Evolutionary conservation across 2,888 invertebrate species (phyloP).

Genomic region (Anoplius nigerrimus): DNA sequence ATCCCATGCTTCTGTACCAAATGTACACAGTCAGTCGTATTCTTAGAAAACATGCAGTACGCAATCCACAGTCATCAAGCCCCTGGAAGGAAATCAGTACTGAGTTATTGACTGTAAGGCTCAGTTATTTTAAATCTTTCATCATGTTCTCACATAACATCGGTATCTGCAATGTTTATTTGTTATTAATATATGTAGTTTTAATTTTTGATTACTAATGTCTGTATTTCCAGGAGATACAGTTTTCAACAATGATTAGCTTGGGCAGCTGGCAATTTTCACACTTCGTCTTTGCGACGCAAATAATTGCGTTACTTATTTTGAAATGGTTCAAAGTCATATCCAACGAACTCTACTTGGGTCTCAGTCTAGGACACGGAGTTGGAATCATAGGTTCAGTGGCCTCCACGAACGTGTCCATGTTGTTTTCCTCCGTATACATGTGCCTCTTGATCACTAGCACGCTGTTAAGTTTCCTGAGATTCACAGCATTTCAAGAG

Average conservation of each 20-base stretch:
- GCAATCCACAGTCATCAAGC: slow-evolving; percentile 25
- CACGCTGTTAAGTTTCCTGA: neutral
- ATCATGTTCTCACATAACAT: neutral
- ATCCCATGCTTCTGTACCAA: slow-evolving; percentile 86
- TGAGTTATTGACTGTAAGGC: slow-evolving; percentile 25
- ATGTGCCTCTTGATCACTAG: slow-evolving; percentile 73
- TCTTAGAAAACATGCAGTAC: slow-evolving; percentile 49
- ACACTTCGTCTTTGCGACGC: slow-evolving; percentile 88
- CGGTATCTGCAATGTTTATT: slow-evolving; percentile 2
- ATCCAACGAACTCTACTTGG: slow-evolving; percentile 71
- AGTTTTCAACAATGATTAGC: slow-evolving; percentile 70
- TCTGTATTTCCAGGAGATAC: slow-evolving; percentile 62
- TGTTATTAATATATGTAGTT: no score
- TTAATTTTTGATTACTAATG: neutral
- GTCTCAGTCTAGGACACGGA: slow-evolving; percentile 58
- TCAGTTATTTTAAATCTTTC: neutral
- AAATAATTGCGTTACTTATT: slow-evolving; percentile 83
- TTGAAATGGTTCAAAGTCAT: slow-evolving; percentile 80
- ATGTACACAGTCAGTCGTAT: slow-evolving; percentile 79
- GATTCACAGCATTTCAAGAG: neutral
- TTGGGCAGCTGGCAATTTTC: slow-evolving; percentile 87
- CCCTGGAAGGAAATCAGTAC: slow-evolving; percentile 27
- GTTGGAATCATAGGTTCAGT: slow-evolving; percentile 58
- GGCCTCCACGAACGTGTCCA: slow-evolving; percentile 63
- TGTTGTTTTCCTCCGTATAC: slow-evolving; percentile 77